Evolutionary conservation across 2,888 invertebrate genomes (phyloP), one percentile per base, ranked within the genome.

Genomic region (Nyleta sp.): DNA sequence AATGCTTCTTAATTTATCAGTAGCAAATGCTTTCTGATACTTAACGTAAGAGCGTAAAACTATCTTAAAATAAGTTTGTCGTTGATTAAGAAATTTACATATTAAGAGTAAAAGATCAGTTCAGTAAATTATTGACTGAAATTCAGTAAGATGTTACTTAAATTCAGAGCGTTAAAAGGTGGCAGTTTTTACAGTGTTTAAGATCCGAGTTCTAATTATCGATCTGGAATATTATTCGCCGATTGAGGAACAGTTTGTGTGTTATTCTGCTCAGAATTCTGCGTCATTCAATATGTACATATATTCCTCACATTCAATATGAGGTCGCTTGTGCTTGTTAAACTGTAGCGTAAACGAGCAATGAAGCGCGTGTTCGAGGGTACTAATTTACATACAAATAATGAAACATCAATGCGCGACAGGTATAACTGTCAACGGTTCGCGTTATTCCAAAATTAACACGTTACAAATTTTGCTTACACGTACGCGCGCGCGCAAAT

Each of bases 391-490:
- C 78, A 82, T 82, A 78, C 74, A 82, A 82, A 84, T 82, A 80
- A 76, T 78, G 60, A 77, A 80, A 80, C 80, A 77, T 81, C 81
- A 76, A 78, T 81, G 80, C 74, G 52, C 72, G 75, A 78, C 75
- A 78, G 57, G 55, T 78, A 76, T 74, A 76, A 76, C 64, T 68
- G 52, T 60, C 40, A 55, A 53, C 65, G 53, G 76, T 82, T 65
- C 74, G 38, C 70, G 68, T 78, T 82, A 83, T 77, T 82, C 82
- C 78, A 82, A 84, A 83, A 84, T 84, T 84, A 84, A 82, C 82
- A 79, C 78, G 70, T 82, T 80, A 80, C 78, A 80, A 64, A 76
- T 73, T 60, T 75, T 55, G 52, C 59, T 67, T 53, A 46, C 46
- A 46, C 28, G 33, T 46, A 11, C 28, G 5, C 20, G 28, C 6